These are phyloP conservation scores for Chrysemys picta DNA, from an alignment of 2,113 vertebrate genomes.

Conservation along the genomic window DNA sequence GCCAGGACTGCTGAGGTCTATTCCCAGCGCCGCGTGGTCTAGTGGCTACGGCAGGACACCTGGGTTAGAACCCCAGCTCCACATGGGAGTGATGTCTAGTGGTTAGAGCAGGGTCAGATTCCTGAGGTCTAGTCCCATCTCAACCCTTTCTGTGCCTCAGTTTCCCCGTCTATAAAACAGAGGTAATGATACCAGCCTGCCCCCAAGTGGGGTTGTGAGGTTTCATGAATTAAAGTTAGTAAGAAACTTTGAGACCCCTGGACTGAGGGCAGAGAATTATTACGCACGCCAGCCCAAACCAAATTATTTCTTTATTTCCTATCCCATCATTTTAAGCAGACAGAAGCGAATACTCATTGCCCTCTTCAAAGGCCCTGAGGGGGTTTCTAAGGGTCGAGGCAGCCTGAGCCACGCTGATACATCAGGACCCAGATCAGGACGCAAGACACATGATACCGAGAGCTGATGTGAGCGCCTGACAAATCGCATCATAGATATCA, in stretches of 20 bases:
- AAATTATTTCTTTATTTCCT: not conserved
- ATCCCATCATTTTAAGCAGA: not conserved
- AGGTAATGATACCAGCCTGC: not conserved
- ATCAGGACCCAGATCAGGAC: not conserved
- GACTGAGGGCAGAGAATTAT: not conserved
- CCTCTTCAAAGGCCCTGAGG: not conserved
- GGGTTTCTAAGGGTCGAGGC: not conserved
- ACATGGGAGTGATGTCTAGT: not conserved
- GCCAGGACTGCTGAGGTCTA: no score
- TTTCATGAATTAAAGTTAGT: not conserved
- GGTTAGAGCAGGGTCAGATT: not conserved
- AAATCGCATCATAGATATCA: not conserved
- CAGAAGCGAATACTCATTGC: not conserved
- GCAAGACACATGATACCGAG: not conserved
- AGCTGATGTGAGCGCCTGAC: not conserved
- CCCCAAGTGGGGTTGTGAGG: not conserved
- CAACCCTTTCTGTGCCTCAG: not conserved
- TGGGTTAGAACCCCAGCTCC: not conserved
- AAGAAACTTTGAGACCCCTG: not conserved
- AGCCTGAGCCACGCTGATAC: not conserved
- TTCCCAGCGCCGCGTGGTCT: not conserved
- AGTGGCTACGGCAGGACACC: not conserved
- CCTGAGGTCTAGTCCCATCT: not conserved
- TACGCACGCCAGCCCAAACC: not conserved
- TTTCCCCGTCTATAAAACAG: not conserved